Percentiles rank a stretch among this genome's conserved stretches.
Conservation (phyloP, 1,140 invertebrate species). For the Lerema accius region DNA sequence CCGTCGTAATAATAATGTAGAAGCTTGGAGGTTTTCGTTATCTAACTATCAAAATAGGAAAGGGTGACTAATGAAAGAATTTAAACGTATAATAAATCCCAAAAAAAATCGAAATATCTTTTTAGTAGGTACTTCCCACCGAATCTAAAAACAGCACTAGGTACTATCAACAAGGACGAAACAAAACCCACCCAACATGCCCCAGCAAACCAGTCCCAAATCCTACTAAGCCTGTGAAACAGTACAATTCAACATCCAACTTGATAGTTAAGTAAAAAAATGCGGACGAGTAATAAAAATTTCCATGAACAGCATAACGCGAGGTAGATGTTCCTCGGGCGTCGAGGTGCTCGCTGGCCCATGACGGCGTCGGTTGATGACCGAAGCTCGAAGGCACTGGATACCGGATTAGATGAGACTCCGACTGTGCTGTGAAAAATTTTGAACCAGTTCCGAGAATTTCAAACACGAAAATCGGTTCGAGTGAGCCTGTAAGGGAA, state of each 20-base stretch:
- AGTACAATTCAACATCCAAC: not conserved
- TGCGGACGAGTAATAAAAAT: constrained; percentile 20
- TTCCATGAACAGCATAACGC: constrained; percentile 27
- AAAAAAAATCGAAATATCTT: too few relatives aligned
- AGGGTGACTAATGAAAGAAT: too few relatives aligned
- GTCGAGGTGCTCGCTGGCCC: constrained; percentile 43
- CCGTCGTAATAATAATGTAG: too few relatives aligned
- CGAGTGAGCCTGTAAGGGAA: not conserved
- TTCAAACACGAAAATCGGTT: constrained; percentile 2
- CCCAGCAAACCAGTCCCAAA: too few relatives aligned
- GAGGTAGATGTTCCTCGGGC: constrained; percentile 20
- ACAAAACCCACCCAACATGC: too few relatives aligned
- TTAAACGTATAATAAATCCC: too few relatives aligned
- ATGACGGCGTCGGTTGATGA: constrained; percentile 55
- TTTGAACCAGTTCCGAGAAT: constrained; percentile 23
- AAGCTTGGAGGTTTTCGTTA: too few relatives aligned
- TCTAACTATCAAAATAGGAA: too few relatives aligned
- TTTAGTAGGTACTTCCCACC: too few relatives aligned
- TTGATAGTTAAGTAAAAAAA: constrained; percentile 19
- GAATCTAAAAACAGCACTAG: too few relatives aligned
- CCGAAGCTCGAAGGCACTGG: constrained; percentile 37
- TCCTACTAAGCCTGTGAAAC: not conserved
- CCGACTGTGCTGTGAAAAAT: constrained; percentile 34
- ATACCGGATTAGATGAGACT: constrained; percentile 35
- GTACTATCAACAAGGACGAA: too few relatives aligned